Evolutionary conservation across 2,888 invertebrate genomes (phyloP).

Genomic region (Mechanitis messenoides): DNA sequence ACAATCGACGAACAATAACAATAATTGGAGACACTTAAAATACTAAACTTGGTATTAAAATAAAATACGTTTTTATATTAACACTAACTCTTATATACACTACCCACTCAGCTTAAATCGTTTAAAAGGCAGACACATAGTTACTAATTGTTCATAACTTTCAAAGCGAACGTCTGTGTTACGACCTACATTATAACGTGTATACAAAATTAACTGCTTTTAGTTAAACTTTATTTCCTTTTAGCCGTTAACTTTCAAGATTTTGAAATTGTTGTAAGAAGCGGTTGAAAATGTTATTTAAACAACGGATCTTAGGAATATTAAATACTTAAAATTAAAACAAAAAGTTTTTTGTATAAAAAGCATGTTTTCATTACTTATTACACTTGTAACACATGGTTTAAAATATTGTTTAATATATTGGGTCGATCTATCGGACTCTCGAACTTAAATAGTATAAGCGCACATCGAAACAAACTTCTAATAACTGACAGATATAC

Average conservation of each 20-base stretch:
- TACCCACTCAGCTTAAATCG: too few relatives aligned
- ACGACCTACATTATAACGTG: conserved; percentile 17
- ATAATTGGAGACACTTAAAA: too few relatives aligned
- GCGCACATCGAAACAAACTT: not conserved
- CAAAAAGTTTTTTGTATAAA: too few relatives aligned
- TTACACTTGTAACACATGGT: too few relatives aligned
- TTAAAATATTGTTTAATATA: too few relatives aligned
- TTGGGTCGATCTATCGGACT: too few relatives aligned
- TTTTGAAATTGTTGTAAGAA: conserved; percentile 8
- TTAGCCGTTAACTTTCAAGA: conserved; percentile 9
- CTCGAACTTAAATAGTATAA: not conserved
- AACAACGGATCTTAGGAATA: too few relatives aligned
- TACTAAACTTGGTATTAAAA: too few relatives aligned
- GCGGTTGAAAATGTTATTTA: too few relatives aligned
- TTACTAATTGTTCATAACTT: conserved; percentile 20
- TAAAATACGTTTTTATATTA: not conserved
- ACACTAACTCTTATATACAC: not conserved
- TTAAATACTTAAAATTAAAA: too few relatives aligned
- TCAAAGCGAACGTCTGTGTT: conserved; percentile 17
- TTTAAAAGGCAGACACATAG: not conserved
- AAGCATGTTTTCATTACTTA: too few relatives aligned
- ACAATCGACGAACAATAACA: too few relatives aligned
- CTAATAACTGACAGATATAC: not conserved
- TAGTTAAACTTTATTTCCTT: conserved; percentile 5
- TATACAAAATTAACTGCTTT: conserved; percentile 18